Conservation (phyloP, 30 jellyfish, hydroid and myxozoan genomes). For the Turritopsis dohrnii region DNA sequence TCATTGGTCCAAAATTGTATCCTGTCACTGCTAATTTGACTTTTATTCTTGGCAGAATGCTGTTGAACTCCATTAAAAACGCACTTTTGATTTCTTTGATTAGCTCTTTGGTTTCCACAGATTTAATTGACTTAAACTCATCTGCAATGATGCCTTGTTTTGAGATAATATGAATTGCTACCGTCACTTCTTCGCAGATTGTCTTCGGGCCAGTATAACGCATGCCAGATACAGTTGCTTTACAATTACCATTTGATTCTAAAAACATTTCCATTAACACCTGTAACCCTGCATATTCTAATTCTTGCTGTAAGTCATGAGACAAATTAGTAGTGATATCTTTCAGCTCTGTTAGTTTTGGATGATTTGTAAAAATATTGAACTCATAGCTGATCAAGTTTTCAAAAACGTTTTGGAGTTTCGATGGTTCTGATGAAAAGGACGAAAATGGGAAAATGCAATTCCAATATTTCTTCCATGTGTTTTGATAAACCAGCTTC, state of each 20-base stretch:
- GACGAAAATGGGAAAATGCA: not conserved
- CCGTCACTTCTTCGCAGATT: not conserved
- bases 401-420: not conserved
- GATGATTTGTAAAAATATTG: not conserved
- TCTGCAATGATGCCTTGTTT: not conserved
- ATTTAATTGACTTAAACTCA: not conserved
- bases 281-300: not conserved
- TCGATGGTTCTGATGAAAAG: not conserved
- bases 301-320: not conserved
- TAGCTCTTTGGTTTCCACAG: not conserved
- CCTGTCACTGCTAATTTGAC: not conserved
- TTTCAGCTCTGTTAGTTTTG: not conserved
- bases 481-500: not conserved
- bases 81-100: not conserved
- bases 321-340: not conserved
- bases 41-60: not conserved
- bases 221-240: not conserved
- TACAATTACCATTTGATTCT: not conserved
- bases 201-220: not conserved
- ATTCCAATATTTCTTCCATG: not conserved
- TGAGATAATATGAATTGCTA: not conserved
- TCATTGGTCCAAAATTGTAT: not conserved
- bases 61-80: not conserved
- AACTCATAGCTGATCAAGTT: not conserved
- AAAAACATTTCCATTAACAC: not conserved